Conservation (phyloP, 2,888 invertebrate species). For the Oxyteleia sp. region DNA sequence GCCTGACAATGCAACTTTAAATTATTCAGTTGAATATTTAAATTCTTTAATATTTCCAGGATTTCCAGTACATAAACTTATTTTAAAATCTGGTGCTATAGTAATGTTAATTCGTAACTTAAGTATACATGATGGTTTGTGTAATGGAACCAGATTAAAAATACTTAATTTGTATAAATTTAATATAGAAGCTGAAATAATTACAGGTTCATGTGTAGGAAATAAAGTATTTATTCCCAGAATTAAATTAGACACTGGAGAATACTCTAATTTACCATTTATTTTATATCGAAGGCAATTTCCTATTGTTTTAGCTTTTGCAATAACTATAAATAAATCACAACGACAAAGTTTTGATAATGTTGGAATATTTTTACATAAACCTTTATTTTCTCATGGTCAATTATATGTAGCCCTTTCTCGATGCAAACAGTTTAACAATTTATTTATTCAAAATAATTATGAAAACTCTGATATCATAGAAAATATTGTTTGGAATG, state of each 20-base stretch:
- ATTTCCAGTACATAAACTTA: not conserved
- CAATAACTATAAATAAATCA: slow-evolving; percentile 21
- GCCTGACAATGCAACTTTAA: not conserved
- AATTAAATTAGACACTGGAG: not conserved
- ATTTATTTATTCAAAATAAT: too few relatives aligned
- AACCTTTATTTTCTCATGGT: slow-evolving; percentile 17
- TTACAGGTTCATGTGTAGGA: not conserved
- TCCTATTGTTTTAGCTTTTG: slow-evolving; percentile 11
- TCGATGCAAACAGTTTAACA: not conserved
- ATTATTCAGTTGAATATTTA: not conserved
- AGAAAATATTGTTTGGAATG: too few relatives aligned
- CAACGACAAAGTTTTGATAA: slow-evolving; percentile 29
- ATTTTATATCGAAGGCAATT: slow-evolving; percentile 23
- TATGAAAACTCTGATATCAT: too few relatives aligned
- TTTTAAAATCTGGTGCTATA: not conserved
- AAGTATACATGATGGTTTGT: not conserved
- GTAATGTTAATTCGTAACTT: not conserved
- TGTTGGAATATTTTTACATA: slow-evolving; percentile 7
- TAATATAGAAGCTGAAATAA: not conserved
- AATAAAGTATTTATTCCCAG: not conserved
- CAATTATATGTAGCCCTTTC: slow-evolving; percentile 29
- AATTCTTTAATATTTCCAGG: not conserved
- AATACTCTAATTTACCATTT: not conserved
- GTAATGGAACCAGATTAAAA: not conserved
- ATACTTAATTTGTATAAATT: not conserved